Conservation (phyloP, 2,113 vertebrate species). For the Carettochelys insculpta region DNA sequence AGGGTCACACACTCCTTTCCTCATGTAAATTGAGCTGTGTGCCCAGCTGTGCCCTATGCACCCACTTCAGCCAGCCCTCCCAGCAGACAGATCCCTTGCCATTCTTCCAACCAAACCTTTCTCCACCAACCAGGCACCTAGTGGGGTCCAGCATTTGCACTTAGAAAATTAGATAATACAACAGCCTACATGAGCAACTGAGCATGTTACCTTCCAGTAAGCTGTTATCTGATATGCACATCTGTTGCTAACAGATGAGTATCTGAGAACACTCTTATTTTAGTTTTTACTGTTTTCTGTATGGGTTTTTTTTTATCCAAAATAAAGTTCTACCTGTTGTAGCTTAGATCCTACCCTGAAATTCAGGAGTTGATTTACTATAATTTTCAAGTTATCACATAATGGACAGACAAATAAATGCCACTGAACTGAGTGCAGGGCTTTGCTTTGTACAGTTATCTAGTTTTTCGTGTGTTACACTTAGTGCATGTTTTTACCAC, state of each 20-base stretch:
- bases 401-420: background rate
- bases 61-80: background rate
- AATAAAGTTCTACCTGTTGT: background rate
- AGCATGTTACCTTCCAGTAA: background rate
- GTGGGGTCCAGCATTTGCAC: background rate
- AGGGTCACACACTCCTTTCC: background rate
- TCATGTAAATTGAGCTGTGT: background rate
- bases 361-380: background rate
- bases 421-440: background rate
- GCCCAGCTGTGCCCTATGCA: background rate
- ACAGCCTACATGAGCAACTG: background rate
- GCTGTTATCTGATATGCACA: no score
- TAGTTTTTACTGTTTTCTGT: no score
- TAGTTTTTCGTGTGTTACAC: background rate
- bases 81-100: background rate
- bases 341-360: background rate
- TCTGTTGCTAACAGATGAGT: no score
- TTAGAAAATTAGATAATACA: background rate
- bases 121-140: background rate
- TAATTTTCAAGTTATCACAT: background rate
- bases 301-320: background rate
- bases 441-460: background rate
- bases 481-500: background rate
- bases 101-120: background rate
- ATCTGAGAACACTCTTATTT: no score